Base-by-base conservation (phyloP, 2,888 invertebrate genomes). In the Nomada hirtipes region DNA sequence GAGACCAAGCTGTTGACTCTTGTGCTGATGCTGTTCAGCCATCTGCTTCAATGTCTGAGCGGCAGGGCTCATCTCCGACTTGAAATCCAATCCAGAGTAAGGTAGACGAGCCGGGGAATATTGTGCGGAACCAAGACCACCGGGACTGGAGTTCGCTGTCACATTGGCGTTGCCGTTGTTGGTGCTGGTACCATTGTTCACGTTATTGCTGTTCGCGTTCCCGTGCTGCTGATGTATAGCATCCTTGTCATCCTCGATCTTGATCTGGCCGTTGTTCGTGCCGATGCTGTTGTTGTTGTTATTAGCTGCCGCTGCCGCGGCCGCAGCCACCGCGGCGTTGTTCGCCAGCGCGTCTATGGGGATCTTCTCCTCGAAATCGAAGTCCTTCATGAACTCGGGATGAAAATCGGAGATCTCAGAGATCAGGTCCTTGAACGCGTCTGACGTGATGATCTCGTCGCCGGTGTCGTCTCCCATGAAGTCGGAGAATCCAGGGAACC, bases 21-120 rank as follows among this genome's bases (percentile, higher is more conserved):
- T 97, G 94, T 98, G 98, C 94, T 98, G 98, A 94, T 98, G 98
- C 94, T 98, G 98, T 93, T 98, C 98, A 55, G 98, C 98, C 98
- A 98, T 98, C 91, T 98, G 98, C 93, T 98, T 98, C 71, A 99
- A 95, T 0, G 98, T 98, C 94, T 98, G 98, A 67, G 98, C 98
- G 0, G 99, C 99, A 36, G 98, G 97, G 79, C 98, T 98, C 93
- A 97, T 95, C 93, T 98, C 97, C 0, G 96, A 89, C 91, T 95
- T 96, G 86, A 93, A 93, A 67, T 93, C 93, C 7, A 93, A 70
- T 76, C 95, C 92, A 86, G 95, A 94, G 84, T 95, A 95, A 29
- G 95, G 94, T 79, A 95, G 90, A 70, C 94, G 88, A 10, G 93
- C 93, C 0, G 94, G 93, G 47, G 95, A 95, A 52, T 95, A 95